A percentile compares a stretch with the other conserved stretches of the same genome.
Evolutionary conservation across 1,140 invertebrate genomes (phyloP).

Genomic region (Oreohelix idahoensis): DNA sequence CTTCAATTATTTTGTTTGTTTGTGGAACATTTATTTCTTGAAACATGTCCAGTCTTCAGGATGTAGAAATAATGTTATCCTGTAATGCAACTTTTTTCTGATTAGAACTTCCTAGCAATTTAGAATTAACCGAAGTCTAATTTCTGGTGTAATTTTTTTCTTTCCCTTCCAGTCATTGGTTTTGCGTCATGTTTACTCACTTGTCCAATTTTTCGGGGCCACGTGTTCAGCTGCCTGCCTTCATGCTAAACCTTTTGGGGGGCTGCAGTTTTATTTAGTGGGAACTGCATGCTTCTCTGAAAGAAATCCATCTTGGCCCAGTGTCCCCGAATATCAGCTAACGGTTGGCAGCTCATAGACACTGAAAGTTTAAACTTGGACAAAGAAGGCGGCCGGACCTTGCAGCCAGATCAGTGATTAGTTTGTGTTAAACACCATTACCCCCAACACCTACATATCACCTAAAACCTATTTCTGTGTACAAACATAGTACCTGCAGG

Average conservation of each 20-base stretch:
- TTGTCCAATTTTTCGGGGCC: conserved; percentile 9
- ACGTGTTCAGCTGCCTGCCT: conserved; percentile 4
- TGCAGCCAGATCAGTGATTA: conserved; percentile 9
- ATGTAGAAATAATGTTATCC: too few relatives aligned
- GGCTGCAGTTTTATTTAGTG: background rate
- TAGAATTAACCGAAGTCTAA: background rate
- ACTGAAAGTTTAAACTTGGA: conserved; percentile 2
- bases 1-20: too few relatives aligned
- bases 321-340: background rate
- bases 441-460: background rate
- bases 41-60: too few relatives aligned
- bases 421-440: background rate
- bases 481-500: too few relatives aligned
- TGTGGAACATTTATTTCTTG: too few relatives aligned
- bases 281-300: background rate
- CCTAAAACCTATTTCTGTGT: background rate
- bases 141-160: background rate
- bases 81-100: too few relatives aligned
- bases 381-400: conserved; percentile 14
- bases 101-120: background rate
- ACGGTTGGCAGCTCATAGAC: conserved; percentile 16
- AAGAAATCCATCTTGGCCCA: conserved; percentile 9
- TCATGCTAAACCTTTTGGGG: conserved; percentile 25
- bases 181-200: background rate
- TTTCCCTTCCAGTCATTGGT: background rate